Base-by-base conservation (phyloP, 2,888 invertebrate species). In the Drosophila pullipes region DNA sequence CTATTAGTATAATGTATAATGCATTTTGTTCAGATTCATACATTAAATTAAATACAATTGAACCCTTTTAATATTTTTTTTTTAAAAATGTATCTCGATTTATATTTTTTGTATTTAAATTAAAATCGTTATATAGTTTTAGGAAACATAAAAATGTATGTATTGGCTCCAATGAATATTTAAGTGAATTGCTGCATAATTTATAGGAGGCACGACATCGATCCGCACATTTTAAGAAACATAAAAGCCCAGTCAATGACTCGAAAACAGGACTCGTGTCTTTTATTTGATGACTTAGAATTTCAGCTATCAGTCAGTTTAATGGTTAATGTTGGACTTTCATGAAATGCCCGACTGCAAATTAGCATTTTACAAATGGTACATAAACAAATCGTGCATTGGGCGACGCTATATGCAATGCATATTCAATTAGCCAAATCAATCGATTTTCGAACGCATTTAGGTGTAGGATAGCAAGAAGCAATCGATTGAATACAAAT, bases 181-280 rank as follows among this genome's bases (percentile, higher is more conserved):
- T 35, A 7, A 18, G 4, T n/a, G 25, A 49, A 25, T 35, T 47
- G 10, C 22, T 10, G 9, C 30, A 58, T 72, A 72, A 76, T 71
- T 78, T 69, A 71, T 66, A n/a, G 52, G 16, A 22, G 37, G 28
- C 78, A 77, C 77, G 77, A 77, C 59, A 53, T 62, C 3, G 49
- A 64, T 61, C 58, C 52, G 58, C 55, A 57, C 41, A 69, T 68
- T 69, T n/a, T 31, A 33, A 55, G 57, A 63, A 73, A 69, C 71
- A 65, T 69, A 50, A 81, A 74, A 59, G 33, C 63, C 62, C 25
- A 66, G 87, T 87, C 89, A 85, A 79, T 85, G 87, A 88, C 87
- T 83, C 18, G 39, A 64, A 74, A 76, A 85, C 87, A 89, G 87
- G 89, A 88, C 80, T 87, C 87, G 85, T 86, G 89, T 83, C 76